phyloP scores from a whole-genome alignment of 2,113 vertebrate species.

The Hippocampus abdominalis region DNA sequence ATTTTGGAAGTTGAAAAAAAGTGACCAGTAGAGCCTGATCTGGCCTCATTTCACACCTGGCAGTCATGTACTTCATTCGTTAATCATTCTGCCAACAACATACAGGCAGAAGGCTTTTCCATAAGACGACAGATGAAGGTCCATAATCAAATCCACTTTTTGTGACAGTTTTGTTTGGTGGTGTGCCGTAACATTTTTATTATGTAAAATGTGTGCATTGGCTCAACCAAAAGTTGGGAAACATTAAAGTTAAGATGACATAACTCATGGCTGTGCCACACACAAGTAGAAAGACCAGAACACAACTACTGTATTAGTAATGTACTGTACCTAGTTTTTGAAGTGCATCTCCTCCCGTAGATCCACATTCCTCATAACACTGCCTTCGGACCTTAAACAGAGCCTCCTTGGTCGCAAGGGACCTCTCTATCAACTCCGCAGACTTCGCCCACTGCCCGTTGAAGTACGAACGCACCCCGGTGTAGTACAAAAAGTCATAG shows the following conservation, averaged over 20 bases:
- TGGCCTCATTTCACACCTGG: neutral
- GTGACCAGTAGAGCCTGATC: neutral
- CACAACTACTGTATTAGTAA: slow-evolving; percentile 2
- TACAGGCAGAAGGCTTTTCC: neutral
- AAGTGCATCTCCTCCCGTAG: slow-evolving; percentile 46
- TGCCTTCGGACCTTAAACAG: slow-evolving; percentile 65
- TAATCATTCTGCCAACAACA: too few species aligned
- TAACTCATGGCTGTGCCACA: neutral
- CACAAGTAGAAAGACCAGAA: neutral
- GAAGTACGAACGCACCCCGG: slow-evolving; percentile 84
- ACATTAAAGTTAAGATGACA: neutral
- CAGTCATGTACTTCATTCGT: neutral
- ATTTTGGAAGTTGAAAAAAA: neutral
- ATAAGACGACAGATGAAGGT: neutral
- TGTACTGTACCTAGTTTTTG: slow-evolving; percentile 55
- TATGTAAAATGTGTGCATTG: neutral
- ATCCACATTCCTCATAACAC: slow-evolving; percentile 66
- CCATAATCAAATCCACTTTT: neutral
- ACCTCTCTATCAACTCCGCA: slow-evolving; percentile 81
- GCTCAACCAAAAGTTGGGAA: neutral
- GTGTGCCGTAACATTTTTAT: neutral
- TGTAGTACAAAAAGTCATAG: slow-evolving; percentile 82
- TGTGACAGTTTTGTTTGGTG: neutral
- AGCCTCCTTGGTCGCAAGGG: slow-evolving; percentile 72
- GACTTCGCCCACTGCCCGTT: slow-evolving; percentile 79